These are phyloP conservation scores for Allygus modestus DNA, from an alignment of 2,888 invertebrate genomes.

Conservation along the genomic window DNA sequence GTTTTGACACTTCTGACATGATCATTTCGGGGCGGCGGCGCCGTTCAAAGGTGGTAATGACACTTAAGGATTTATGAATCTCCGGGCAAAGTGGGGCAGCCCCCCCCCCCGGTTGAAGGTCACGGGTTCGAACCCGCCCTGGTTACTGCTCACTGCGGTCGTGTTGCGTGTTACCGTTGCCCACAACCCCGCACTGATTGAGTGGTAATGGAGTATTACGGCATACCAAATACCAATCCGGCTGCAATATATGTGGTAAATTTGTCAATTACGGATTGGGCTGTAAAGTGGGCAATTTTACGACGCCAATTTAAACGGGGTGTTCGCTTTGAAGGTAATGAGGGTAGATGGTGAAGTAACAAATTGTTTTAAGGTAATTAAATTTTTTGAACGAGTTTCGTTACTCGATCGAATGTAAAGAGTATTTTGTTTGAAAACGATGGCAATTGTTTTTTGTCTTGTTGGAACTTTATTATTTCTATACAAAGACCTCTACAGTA, in stretches of 20 bases:
- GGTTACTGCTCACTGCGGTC: neutral
- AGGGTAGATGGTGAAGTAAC: neutral
- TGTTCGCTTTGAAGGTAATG: neutral
- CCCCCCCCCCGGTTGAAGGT: neutral
- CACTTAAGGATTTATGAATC: neutral
- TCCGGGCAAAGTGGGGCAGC: neutral
- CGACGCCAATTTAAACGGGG: neutral
- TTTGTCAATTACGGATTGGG: neutral
- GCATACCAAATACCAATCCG: neutral
- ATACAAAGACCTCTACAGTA: no score
- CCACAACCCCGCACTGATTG: neutral
- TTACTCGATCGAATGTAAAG: no score
- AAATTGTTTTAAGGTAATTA: no score
- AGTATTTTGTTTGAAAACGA: no score
- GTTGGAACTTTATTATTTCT: no score
- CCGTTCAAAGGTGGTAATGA: conserved; percentile 6
- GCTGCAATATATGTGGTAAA: neutral
- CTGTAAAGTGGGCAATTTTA: neutral
- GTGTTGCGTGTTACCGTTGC: neutral
- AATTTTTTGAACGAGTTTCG: no score
- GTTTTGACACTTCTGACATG: neutral
- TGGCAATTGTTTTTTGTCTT: no score
- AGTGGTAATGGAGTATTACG: neutral
- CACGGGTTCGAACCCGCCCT: conserved; percentile 24
- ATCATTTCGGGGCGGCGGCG: neutral